Evolutionary conservation across 2,113 vertebrate species (phyloP).

Genomic region (Microcebus tavaratra): DNA sequence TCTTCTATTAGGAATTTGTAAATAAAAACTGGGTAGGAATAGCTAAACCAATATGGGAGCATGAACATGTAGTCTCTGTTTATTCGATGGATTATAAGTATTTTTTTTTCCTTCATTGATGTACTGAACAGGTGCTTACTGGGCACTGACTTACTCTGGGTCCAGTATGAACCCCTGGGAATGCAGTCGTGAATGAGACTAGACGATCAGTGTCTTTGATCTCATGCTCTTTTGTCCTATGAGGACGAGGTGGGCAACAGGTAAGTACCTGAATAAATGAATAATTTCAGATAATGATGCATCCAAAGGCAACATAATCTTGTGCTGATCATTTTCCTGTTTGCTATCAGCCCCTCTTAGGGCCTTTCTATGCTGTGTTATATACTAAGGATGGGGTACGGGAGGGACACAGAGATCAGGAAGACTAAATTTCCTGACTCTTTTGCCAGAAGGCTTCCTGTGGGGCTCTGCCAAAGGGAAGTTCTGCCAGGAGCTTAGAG

Average conservation of each 20-base stretch:
- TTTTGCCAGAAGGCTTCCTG: background rate
- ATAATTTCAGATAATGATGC: background rate
- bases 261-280: background rate
- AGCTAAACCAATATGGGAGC: background rate
- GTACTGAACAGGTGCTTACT: background rate
- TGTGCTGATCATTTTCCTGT: background rate
- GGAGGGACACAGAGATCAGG: background rate
- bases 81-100: background rate
- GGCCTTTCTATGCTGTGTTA: background rate
- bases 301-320: background rate
- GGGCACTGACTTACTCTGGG: background rate
- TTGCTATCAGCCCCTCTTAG: background rate
- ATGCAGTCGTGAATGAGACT: background rate
- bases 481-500: background rate
- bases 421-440: background rate
- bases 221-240: background rate
- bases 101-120: background rate
- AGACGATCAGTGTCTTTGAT: background rate
- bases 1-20: background rate
- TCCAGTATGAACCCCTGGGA: background rate
- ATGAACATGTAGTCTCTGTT: background rate
- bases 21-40: background rate
- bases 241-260: background rate
- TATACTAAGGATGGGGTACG: no score
- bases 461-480: no score